Evolutionary conservation across 2,888 invertebrate genomes (phyloP), one percentile per base, ranked within the genome.

Genomic region (Muschampia plurimacula): DNA sequence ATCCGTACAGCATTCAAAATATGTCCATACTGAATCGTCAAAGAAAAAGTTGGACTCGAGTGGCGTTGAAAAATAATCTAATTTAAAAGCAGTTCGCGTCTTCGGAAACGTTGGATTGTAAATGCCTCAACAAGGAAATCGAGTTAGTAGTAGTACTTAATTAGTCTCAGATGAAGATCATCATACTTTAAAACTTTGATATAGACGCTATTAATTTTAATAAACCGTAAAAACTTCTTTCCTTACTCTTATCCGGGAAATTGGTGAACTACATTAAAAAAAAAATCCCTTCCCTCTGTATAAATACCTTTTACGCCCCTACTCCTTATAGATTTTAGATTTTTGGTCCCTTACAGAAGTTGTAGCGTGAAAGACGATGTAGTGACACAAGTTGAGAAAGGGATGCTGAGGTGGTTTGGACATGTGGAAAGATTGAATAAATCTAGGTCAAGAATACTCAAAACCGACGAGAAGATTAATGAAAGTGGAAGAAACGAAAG

Each of bases 91-190:
- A 46, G 59, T 39, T 72, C 72, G 70, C 63, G 73, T 71, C 69
- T 49, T 73, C 65, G 69, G 78, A 80, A 81, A 78, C 77, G 79
- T 77, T 76, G 75, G 65, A 81, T 80, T 80, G 79, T 79, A 81
- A 81, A 81, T 80, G 77, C 77, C 73, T 79, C 75, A 52, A 74
- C 72, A 77, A 75, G 78, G 76, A 82, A 85, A 85, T 84, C 82
- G 79, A 84, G 80, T 84, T 84, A 79, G 76, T 80, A 72, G 75
- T 79, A 77, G 78, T 77, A 79, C 81, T 80, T 78, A 83, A 86
- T 87, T 84, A 85, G 80, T 77, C 76, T 41, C 55, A 44, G 22
- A 36, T 22, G 46, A 70, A 59, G n/a, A 65, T 70, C 65, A 70
- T 70, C 65, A 49, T 70, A 65, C 32, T 66, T 39, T 39, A 36